A percentile compares a stretch with the other conserved stretches of the same genome.
Conservation (phyloP, 2,113 vertebrate species). For the Melierax canorus region DNA sequence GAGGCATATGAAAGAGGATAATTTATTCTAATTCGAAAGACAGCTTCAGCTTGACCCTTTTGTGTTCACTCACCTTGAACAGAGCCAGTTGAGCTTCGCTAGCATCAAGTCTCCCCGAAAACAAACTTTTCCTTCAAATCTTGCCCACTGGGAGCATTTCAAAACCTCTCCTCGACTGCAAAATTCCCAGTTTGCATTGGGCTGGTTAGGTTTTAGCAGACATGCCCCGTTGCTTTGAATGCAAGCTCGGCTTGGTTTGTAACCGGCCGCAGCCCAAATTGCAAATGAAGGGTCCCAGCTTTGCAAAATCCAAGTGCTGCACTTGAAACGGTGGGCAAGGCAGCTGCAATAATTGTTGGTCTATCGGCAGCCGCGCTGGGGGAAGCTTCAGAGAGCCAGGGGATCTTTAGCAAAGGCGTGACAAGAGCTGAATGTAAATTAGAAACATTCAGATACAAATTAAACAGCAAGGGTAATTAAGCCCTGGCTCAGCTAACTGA, state of each 20-base stretch:
- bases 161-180: not conserved
- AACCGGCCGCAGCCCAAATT: not conserved
- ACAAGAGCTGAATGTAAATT: not conserved
- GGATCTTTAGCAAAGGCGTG: not conserved
- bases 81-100: not conserved
- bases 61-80: constrained; percentile 44
- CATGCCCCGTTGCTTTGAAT: not conserved
- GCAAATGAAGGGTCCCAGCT: not conserved
- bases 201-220: not conserved
- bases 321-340: not conserved
- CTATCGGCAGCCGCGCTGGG: not conserved
- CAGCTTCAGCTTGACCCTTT: constrained; percentile 20
- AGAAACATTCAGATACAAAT: not conserved
- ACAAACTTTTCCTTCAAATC: not conserved
- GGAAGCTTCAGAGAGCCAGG: not conserved
- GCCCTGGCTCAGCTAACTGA: not conserved
- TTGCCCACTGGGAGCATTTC: not conserved
- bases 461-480: not conserved
- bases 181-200: not conserved
- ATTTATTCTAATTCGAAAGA: constrained; percentile 44
- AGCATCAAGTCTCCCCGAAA: rapidly evolving
- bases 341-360: not conserved
- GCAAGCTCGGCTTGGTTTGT: not conserved
- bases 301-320: not conserved
- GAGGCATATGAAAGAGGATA: not conserved